phyloP scores from a whole-genome alignment of 2,113 vertebrate species.

The Paramormyrops kingsleyae region DNA sequence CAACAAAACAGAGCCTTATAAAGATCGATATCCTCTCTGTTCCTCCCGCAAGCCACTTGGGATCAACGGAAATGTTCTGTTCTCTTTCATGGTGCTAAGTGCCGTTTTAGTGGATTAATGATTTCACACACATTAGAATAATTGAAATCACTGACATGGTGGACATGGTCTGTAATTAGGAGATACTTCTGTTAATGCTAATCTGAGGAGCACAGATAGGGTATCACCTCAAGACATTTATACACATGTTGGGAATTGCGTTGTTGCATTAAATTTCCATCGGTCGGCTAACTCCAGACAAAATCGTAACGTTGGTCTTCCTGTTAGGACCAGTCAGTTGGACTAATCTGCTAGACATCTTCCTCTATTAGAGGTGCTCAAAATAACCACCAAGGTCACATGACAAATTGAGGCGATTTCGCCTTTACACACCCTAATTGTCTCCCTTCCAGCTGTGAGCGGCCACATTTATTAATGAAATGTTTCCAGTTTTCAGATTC shows the following conservation, averaged over 20 bases:
- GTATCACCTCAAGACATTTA: conserved; percentile 26
- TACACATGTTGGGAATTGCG: conserved; percentile 29
- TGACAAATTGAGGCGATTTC: conserved; percentile 31
- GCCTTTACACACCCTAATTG: conserved; percentile 37
- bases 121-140: conserved; percentile 53
- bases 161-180: conserved; percentile 50
- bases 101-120: conserved; percentile 51
- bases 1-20: conserved; percentile 52
- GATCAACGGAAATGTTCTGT: conserved; percentile 54
- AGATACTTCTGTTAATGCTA: conserved; percentile 55
- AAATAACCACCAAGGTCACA: conserved; percentile 15
- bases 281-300: conserved; percentile 36
- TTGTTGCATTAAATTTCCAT: conserved; percentile 47
- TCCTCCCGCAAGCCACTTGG: conserved; percentile 37
- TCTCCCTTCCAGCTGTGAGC: conserved; percentile 11
- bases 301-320: conserved; percentile 40
- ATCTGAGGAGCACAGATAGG: conserved; percentile 42
- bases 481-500: conserved; percentile 12
- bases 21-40: conserved; percentile 51
- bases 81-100: conserved; percentile 49
- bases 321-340: conserved; percentile 36
- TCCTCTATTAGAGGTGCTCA: conserved; percentile 39
- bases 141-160: conserved; percentile 42
- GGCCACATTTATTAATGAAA: not conserved
- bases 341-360: conserved; percentile 41